Evolutionary conservation across 2,113 vertebrate species (phyloP).

Genomic region (Crotalus helleri): DNA sequence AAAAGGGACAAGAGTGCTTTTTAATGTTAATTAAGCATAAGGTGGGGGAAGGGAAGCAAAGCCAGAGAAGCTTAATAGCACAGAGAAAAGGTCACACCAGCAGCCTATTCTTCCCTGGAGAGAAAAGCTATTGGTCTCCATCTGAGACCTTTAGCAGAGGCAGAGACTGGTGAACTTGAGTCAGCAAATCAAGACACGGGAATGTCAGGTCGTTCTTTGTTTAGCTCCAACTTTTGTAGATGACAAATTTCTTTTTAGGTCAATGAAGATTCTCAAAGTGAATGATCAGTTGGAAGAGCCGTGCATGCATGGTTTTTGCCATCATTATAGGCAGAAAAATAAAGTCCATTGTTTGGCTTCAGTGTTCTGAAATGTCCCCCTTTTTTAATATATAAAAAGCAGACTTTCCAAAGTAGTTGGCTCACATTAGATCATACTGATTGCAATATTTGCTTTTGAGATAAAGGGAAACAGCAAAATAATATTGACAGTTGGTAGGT

Average conservation of each 20-base stretch:
- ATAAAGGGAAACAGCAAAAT: not conserved
- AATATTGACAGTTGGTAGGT: not conserved
- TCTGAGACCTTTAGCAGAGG: not conserved
- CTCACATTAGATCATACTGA: not conserved
- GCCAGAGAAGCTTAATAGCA: not conserved
- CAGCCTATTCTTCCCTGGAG: not conserved
- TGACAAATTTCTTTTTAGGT: not conserved
- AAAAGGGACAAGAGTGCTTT: not conserved
- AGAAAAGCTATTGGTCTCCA: not conserved
- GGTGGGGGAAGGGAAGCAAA: not conserved
- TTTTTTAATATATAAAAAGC: not conserved
- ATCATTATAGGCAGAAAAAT: not conserved
- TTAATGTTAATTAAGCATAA: conserved; percentile 7
- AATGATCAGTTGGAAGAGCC: not conserved
- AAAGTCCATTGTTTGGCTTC: not conserved
- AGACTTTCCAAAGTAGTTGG: not conserved
- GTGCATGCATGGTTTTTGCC: not conserved
- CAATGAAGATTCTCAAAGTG: not conserved
- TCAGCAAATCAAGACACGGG: not conserved
- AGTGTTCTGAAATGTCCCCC: not conserved
- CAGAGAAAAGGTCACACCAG: not conserved
- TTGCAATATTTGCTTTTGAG: not conserved
- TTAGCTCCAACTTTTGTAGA: not conserved
- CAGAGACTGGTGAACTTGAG: not conserved
- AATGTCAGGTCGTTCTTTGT: not conserved